A percentile compares a stretch with the other conserved stretches of the same genome.
phyloP scores from a whole-genome alignment of 2,888 invertebrate genomes.

The Hanleya hanleyi region DNA sequence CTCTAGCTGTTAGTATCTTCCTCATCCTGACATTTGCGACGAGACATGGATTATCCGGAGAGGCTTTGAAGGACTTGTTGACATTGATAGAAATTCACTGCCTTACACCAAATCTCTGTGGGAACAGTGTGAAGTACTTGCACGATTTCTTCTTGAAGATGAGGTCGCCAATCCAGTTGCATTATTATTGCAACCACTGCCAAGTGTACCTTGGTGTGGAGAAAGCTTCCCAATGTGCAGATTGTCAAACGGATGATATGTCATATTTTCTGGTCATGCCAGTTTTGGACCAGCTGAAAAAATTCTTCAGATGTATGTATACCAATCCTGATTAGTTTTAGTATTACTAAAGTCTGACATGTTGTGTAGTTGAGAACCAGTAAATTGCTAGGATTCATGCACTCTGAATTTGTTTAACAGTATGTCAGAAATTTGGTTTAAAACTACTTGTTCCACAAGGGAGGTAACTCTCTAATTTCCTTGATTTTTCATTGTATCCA shows the following conservation, averaged over 20 bases:
- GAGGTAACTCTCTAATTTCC: too few relatives aligned
- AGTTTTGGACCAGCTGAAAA: background rate
- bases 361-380: too few relatives aligned
- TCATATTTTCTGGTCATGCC: background rate
- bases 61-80: background rate
- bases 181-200: background rate
- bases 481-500: too few relatives aligned
- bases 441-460: too few relatives aligned
- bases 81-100: background rate
- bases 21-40: background rate
- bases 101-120: background rate
- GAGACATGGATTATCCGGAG: background rate
- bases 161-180: background rate
- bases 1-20: background rate
- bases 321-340: too few relatives aligned
- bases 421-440: too few relatives aligned
- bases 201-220: background rate
- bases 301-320: background rate
- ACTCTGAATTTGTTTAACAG: too few relatives aligned
- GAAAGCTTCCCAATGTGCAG: background rate
- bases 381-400: too few relatives aligned
- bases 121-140: background rate
- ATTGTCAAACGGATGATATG: background rate
- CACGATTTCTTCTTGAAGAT: background rate
- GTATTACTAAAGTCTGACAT: too few relatives aligned